Evolutionary conservation across 2,113 vertebrate genomes (phyloP).

Genomic region (Echinops telfairi): DNA sequence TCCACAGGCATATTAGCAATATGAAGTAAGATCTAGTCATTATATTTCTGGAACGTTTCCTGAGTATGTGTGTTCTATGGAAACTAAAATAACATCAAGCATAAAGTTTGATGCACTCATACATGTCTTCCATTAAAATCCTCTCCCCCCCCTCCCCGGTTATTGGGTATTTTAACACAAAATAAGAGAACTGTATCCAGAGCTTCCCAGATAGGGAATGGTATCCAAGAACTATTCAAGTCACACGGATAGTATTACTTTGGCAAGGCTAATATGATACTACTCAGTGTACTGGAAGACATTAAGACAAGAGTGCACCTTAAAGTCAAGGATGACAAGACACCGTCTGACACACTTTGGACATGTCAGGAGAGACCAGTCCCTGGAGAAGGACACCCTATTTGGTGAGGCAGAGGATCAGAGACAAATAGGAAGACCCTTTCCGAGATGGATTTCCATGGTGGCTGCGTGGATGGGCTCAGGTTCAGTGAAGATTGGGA

Average conservation of each 20-base stretch:
- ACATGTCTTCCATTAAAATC: constrained; percentile 13
- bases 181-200: not conserved
- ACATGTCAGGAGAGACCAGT: too few species aligned
- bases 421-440: too few species aligned
- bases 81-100: not conserved
- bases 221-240: not conserved
- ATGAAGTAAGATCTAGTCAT: too few species aligned
- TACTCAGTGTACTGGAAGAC: not conserved
- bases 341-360: too few species aligned
- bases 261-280: constrained; percentile 29
- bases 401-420: too few species aligned
- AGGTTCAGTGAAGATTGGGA: too few species aligned
- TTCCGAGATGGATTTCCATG: too few species aligned
- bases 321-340: too few species aligned
- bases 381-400: too few species aligned
- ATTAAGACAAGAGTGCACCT: too few species aligned
- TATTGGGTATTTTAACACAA: not conserved
- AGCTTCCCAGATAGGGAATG: not conserved
- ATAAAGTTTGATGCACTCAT: constrained; percentile 15
- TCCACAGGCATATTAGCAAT: too few species aligned
- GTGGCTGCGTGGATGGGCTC: too few species aligned
- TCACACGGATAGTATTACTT: not conserved
- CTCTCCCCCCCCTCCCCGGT: not conserved
- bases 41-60: not conserved
- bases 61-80: not conserved